A percentile compares a stretch with the other conserved stretches of the same genome.
Evolutionary conservation across 2,888 invertebrate species (phyloP).

Genomic region (Oligia latruncula): DNA sequence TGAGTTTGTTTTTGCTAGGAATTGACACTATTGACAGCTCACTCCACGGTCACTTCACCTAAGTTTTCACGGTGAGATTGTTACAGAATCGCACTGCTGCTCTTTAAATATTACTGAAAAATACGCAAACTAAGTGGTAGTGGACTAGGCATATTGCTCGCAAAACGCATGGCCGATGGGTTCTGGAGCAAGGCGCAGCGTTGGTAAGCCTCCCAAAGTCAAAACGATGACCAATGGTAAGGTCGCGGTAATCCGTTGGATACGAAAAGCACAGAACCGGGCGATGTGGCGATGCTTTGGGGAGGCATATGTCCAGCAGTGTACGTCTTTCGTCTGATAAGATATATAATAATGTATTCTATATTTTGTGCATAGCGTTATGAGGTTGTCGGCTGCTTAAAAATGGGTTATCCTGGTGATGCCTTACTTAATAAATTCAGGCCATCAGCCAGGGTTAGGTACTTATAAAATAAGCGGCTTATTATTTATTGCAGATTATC

Average conservation of each 20-base stretch:
- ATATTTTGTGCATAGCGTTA: neutral
- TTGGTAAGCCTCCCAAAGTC: neutral
- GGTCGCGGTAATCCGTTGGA: neutral
- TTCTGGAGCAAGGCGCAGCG: neutral
- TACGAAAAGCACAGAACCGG: neutral
- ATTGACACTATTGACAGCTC: no score
- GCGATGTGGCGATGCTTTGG: neutral
- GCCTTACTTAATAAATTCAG: no score
- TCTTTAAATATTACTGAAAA: neutral
- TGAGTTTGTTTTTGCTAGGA: no score
- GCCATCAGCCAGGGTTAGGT: neutral
- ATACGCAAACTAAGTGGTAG: neutral
- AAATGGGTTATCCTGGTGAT: neutral
- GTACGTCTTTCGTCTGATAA: neutral
- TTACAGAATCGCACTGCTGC: no score
- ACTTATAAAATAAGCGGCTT: neutral
- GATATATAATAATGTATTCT: neutral
- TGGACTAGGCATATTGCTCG: neutral
- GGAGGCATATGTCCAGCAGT: neutral
- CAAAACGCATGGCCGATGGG: neutral
- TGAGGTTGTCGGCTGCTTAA: neutral
- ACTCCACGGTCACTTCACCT: no score
- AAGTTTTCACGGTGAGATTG: no score
- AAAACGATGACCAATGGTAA: neutral
- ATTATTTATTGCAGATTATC: conserved; percentile 36